Conservation (phyloP, 2,888 invertebrate genomes). For the Stenotaenia linearis region DNA sequence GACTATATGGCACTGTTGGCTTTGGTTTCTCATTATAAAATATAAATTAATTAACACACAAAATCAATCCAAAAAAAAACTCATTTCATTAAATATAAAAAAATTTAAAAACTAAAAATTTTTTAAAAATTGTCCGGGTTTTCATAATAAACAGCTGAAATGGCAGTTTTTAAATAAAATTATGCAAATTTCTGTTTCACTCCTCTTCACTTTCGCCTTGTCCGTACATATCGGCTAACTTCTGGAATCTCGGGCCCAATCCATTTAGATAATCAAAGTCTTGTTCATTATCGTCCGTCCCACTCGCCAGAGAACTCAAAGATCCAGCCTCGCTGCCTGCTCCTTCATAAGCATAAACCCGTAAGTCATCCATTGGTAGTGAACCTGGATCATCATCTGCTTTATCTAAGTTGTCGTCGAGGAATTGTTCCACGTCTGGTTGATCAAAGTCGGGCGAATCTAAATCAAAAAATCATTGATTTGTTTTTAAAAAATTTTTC, state of each 20-base stretch:
- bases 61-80: not conserved
- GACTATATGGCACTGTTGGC: not conserved
- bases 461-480: constrained; percentile 36
- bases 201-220: constrained; percentile 78
- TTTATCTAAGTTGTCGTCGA: constrained; percentile 80
- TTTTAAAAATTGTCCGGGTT: not conserved
- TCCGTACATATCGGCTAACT: constrained; percentile 88
- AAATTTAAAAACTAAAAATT: not conserved
- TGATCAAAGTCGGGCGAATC: constrained; percentile 52
- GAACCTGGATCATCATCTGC: constrained; percentile 88
- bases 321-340: constrained; percentile 90
- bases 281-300: constrained; percentile 86
- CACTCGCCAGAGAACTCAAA: constrained; percentile 83
- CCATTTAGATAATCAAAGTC: constrained; percentile 91
- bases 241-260: constrained; percentile 93
- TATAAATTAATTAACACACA: too few relatives aligned
- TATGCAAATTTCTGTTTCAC: not conserved
- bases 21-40: not conserved
- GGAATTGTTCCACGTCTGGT: constrained; percentile 81
- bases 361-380: constrained; percentile 89
- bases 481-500: not conserved
- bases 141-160: not conserved
- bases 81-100: too few relatives aligned
- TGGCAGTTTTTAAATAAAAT: not conserved
- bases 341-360: constrained; percentile 97